Evolutionary conservation across 1,140 invertebrate genomes (phyloP), one percentile per base, ranked within the genome.

Genomic region (Bombus sylvicola): DNA sequence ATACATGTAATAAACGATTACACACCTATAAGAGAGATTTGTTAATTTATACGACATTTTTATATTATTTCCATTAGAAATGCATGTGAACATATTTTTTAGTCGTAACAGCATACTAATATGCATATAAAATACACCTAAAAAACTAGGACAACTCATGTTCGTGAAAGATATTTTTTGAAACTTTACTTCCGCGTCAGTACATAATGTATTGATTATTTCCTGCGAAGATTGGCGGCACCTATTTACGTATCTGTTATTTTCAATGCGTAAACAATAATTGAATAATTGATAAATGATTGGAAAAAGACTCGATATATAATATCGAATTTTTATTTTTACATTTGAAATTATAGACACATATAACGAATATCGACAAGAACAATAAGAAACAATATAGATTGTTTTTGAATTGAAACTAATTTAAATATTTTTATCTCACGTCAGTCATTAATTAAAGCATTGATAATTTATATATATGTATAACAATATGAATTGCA

Each of bases 161-260:
- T 25, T 43, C 4, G 1, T 25, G 12, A 59, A 57, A 57, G 13
- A 25, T 34, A 41, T 57, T 28, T 72, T 12, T 25, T 1, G 28
- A 62, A 73, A 73, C 1, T 59, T 28, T 18, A 28, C 31, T 72
- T 62, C 22, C 25, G 18, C 34, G 12, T 47, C 10, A 22, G 3
- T 59, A 37, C 37, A 47, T 57, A 28, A 22, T 59, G n/a, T 81
- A 81, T 81, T 72, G 79, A 81, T 81, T 72, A 59, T 15, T 53
- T 57, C 2, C 34, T 39, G 4, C 4, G 39, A 18, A 31, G 28
- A 72, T 53, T 22, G 47, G 5, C 2, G 18, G 5, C 2, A 22
- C 6, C 5, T 81, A 81, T 37, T 59, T 41, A 25, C 47, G 31
- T 31, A 22, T 4, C 8, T 6, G 8, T 25, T 41, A 34, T 37